A percentile compares a stretch with the other conserved stretches of the same genome.
These are phyloP conservation scores for Echinops telfairi DNA, from an alignment of 2,113 vertebrate genomes.

Conservation along the genomic window DNA sequence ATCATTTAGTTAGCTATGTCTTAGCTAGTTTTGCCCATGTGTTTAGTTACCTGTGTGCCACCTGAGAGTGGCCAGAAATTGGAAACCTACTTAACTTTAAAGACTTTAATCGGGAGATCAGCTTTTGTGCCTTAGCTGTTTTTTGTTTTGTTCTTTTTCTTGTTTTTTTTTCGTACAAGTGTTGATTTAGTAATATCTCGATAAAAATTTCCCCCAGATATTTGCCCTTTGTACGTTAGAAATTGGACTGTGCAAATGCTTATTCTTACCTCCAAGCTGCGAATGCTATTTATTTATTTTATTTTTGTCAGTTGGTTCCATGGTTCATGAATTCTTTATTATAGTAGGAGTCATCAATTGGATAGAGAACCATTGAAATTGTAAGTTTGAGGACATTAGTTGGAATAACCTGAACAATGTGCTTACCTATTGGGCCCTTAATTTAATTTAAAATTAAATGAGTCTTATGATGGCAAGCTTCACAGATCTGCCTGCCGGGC, in stretches of 20 bases:
- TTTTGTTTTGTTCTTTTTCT: not conserved
- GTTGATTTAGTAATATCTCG: conserved; percentile 5
- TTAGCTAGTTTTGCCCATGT: not conserved
- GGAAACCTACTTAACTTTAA: not conserved
- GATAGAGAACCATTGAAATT: conserved; percentile 18
- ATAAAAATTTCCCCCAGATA: conserved; percentile 18
- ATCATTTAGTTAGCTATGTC: conserved; percentile 29
- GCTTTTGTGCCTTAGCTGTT: not conserved
- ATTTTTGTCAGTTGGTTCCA: conserved; percentile 52
- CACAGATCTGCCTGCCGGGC: conserved; percentile 46
- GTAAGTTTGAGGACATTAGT: conserved; percentile 62
- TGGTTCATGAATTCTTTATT: conserved; percentile 64
- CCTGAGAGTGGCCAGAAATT: conserved; percentile 23
- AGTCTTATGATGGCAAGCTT: conserved; percentile 62
- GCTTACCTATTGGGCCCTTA: conserved; percentile 74
- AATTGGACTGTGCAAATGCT: not conserved
- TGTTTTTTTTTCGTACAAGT: conserved; percentile 10
- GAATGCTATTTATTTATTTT: conserved; percentile 77
- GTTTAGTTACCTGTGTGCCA: not conserved
- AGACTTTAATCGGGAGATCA: conserved; percentile 28
- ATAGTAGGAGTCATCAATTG: not conserved
- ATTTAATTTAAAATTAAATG: conserved; percentile 80
- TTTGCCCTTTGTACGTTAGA: conserved; percentile 22
- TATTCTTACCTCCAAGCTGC: conserved; percentile 5
- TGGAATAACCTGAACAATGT: conserved; percentile 61